Conservation (phyloP, 1,140 invertebrate species). For the Caenorhabditis remanei region DNA sequence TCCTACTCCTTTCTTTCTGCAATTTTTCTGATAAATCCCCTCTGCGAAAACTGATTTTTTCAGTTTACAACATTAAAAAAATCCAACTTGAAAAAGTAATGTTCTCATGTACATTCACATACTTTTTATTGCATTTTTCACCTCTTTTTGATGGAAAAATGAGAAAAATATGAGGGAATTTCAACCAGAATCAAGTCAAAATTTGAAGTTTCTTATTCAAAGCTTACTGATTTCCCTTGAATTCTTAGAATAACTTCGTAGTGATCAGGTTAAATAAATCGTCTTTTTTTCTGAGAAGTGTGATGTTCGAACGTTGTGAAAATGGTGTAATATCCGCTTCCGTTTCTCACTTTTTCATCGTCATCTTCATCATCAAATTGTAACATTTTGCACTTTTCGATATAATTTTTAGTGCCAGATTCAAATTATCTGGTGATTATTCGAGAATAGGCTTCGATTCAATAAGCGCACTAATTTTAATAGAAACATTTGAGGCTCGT, state of each 20-base stretch:
- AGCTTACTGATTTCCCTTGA: not conserved
- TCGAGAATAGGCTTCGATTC: not conserved
- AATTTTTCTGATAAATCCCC: slow-evolving; percentile 25
- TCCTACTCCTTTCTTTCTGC: not conserved
- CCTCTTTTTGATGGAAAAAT: not conserved
- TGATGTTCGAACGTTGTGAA: slow-evolving; percentile 44
- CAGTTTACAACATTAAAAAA: slow-evolving; percentile 18
- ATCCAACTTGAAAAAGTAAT: slow-evolving; percentile 28
- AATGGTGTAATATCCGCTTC: slow-evolving; percentile 38
- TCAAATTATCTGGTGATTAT: not conserved
- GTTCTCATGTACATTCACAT: slow-evolving; percentile 39
- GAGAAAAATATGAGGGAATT: not conserved
- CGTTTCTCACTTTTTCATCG: slow-evolving; percentile 26
- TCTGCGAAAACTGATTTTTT: not conserved
- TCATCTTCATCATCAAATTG: slow-evolving; percentile 39
- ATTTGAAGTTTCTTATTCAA: not conserved
- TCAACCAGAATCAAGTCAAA: not conserved
- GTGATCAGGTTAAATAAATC: not conserved
- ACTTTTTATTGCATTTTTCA: not conserved
- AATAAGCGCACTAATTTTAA: too few species aligned
- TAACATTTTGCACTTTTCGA: slow-evolving; percentile 33
- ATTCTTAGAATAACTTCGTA: not conserved
- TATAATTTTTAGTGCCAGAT: not conserved
- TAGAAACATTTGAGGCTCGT: too few species aligned
- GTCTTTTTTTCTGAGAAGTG: not conserved